phyloP scores from a whole-genome alignment of 2,888 invertebrate species.

The Nomada fabriciana region DNA sequence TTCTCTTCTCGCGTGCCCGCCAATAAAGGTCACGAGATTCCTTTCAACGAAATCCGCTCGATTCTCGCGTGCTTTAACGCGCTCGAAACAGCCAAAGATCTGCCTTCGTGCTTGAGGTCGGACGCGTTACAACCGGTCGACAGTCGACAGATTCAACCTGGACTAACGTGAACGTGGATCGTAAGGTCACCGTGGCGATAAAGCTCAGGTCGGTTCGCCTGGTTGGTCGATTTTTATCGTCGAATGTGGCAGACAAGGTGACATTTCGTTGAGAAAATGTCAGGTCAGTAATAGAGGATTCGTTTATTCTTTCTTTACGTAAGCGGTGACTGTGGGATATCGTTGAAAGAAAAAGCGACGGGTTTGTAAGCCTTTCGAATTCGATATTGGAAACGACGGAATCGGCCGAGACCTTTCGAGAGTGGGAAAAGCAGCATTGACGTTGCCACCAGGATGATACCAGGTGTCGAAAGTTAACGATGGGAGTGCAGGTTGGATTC shows the following conservation, averaged over 20 bases:
- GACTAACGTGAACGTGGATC: slow-evolving; percentile 26
- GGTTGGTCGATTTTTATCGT: not conserved
- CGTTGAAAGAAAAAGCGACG: not conserved
- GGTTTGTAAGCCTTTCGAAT: not conserved
- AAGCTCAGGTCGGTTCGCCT: not conserved
- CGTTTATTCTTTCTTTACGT: not conserved
- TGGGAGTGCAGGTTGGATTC: not conserved
- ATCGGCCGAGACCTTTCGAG: not conserved
- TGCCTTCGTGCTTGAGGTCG: slow-evolving; percentile 2
- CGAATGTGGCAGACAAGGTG: not conserved
- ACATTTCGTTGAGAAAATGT: slow-evolving; percentile 40
- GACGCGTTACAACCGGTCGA: not conserved
- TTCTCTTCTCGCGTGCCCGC: slow-evolving; percentile 7
- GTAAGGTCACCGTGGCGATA: slow-evolving; percentile 43
- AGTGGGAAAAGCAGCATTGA: slow-evolving; percentile 41
- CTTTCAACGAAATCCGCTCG: not conserved
- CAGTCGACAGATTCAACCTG: slow-evolving; percentile 21
- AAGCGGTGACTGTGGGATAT: not conserved
- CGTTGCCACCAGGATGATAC: not conserved
- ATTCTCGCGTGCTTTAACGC: slow-evolving; percentile 6
- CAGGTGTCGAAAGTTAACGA: not conserved
- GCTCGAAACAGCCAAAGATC: not conserved
- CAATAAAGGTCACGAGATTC: slow-evolving; percentile 11
- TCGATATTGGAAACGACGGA: not conserved
- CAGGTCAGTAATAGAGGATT: not conserved